Conservation (phyloP, 2,888 invertebrate species). For the Helleia helle region DNA sequence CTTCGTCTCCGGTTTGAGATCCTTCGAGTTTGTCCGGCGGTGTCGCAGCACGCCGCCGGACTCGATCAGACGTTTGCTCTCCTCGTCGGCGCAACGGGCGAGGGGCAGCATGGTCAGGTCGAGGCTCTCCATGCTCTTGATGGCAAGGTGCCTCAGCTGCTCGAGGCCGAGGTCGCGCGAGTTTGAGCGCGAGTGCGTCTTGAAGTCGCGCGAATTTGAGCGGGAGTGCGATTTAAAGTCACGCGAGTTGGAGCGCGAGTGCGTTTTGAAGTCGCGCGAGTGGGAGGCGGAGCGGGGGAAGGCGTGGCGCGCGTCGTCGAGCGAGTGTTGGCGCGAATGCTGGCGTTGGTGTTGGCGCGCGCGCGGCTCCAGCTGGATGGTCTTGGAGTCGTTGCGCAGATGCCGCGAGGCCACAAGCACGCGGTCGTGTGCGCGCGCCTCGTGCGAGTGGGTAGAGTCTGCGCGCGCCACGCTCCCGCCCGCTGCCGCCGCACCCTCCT, state of each 20-base stretch:
- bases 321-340: slow-evolving; percentile 30
- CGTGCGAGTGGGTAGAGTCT: slow-evolving; percentile 59
- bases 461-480: slow-evolving; percentile 33
- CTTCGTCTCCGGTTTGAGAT: slow-evolving; percentile 45
- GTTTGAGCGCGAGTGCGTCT: slow-evolving; percentile 65
- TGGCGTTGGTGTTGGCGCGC: slow-evolving; percentile 50
- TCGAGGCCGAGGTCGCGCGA: slow-evolving; percentile 67
- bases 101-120: slow-evolving; percentile 54
- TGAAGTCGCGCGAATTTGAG: slow-evolving; percentile 38
- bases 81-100: slow-evolving; percentile 52
- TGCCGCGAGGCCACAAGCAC: slow-evolving; percentile 70
- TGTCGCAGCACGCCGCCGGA: slow-evolving; percentile 65
- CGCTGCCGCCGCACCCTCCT: slow-evolving; percentile 31
- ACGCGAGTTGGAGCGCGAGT: slow-evolving; percentile 33
- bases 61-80: slow-evolving; percentile 60
- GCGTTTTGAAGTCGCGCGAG: slow-evolving; percentile 23
- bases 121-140: slow-evolving; percentile 62
- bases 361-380: slow-evolving; percentile 76
- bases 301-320: slow-evolving; percentile 37
- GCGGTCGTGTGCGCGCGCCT: slow-evolving; percentile 38
- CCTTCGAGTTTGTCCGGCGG: slow-evolving; percentile 76
- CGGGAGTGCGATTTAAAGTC: slow-evolving; percentile 34
- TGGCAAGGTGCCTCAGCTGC: slow-evolving; percentile 57
- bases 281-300: slow-evolving; percentile 25
- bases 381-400: slow-evolving; percentile 76